Conservation (phyloP, 2,888 invertebrate species). For the Melanostoma mellinum region DNA sequence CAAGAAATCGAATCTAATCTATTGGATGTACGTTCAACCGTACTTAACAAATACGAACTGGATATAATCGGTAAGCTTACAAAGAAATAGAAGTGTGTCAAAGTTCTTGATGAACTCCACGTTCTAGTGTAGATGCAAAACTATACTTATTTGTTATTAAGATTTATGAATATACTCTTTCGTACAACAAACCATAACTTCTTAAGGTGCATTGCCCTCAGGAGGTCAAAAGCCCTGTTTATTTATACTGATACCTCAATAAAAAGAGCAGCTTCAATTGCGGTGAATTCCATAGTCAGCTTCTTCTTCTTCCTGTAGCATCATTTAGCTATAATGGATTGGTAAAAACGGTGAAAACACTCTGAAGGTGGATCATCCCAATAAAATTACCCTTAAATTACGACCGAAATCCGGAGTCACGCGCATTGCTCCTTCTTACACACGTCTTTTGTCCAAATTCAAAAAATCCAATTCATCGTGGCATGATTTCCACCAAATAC, state of each 20-base stretch:
- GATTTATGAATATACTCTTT: neutral
- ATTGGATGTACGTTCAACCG: no score
- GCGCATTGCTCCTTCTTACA: slow-evolving; percentile 27
- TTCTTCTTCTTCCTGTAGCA: slow-evolving; percentile 15
- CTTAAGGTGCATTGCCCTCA: neutral
- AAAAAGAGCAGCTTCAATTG: slow-evolving; percentile 14
- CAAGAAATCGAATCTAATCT: no score
- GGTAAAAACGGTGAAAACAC: slow-evolving; percentile 22
- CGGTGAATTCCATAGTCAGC: neutral
- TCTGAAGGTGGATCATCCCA: slow-evolving; percentile 38
- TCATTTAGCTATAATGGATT: slow-evolving; percentile 39
- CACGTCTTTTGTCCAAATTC: slow-evolving; percentile 20
- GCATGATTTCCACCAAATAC: neutral
- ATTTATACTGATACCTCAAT: slow-evolving; percentile 4
- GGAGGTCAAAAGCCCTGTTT: neutral
- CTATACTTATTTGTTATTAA: no score
- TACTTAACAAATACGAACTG: no score
- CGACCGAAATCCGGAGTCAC: slow-evolving; percentile 26
- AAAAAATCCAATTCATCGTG: slow-evolving; percentile 22
- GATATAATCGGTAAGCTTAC: no score
- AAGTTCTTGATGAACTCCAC: no score
- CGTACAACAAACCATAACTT: neutral
- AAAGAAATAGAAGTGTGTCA: no score
- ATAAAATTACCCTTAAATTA: slow-evolving; percentile 44
- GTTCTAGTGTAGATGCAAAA: no score